Base-by-base conservation (phyloP, 2,113 vertebrate species). In the Chloebia gouldiae region DNA sequence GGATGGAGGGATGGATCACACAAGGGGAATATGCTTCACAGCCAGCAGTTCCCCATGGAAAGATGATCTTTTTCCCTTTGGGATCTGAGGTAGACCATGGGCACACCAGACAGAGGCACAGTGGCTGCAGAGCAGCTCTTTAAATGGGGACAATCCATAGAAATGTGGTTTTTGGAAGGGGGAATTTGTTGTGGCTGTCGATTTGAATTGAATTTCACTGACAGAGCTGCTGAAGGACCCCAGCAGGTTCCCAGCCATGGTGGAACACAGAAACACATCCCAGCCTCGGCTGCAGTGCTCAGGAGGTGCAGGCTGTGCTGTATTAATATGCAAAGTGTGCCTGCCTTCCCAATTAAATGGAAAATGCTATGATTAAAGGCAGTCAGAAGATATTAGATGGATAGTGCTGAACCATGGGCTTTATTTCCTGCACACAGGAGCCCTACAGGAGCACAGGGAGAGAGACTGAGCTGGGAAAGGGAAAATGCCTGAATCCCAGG, bases 341-440 rank as follows among this genome's bases (percentile, higher is more conserved):
- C 96, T 96, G 93, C 96, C 95, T 96, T 94, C 96, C 96, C 96
- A 97, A 97, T 97, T 97, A 97, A 96, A 96, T 76, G 90, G 96
- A 73, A 96, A 97, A 97, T 56, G 97, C 88, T 79, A 91, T 97
- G 97, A 97, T 97, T 96, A 97, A 97, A 96, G 95, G 93, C 91
- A 95, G 97, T 66, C 90, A 97, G 96, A 83, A 94, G 88, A 96
- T 94, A 90, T 90, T 68, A 94, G 96, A 96, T 93, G 95, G 96
- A 94, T 96, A 91, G 96, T 64, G 92, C 96, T 95, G 95, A 96
- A 89, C 66, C 79, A 60, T 0, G 15, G 94, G 95, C 96, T 97
- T 86, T 92, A 96, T 95, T 88, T 91, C 78, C 93, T 84, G 44
- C 75, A 14, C 50, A 15, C 2, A 71, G 95, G 49, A 97, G 81